Conservation (phyloP, 1,140 invertebrate species). For the Fragariocoptes setiger region DNA sequence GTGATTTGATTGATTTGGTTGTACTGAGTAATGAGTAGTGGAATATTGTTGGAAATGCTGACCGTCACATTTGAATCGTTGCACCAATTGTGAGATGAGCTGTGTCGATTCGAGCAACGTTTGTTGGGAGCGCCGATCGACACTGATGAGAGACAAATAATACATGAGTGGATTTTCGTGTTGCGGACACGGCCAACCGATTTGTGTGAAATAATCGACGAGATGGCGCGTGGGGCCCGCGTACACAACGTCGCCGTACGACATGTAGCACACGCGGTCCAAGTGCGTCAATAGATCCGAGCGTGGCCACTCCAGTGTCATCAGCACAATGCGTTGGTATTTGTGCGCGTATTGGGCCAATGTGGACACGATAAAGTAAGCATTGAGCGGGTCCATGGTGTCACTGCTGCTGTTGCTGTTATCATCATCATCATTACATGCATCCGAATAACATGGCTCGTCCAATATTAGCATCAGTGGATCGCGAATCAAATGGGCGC, state of each 20-base stretch:
- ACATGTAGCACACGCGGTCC: conserved; percentile 42
- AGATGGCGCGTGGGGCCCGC: conserved; percentile 50
- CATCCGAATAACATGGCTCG: too few species aligned
- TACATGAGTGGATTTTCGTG: conserved; percentile 74
- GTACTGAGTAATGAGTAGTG: conserved; percentile 14
- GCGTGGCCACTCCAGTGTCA: conserved; percentile 67
- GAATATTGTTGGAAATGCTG: conserved; percentile 20
- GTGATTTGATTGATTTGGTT: conserved; percentile 6
- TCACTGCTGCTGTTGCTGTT: too few species aligned
- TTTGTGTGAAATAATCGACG: conserved; percentile 55
- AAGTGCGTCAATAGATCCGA: conserved; percentile 73
- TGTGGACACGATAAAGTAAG: conserved; percentile 65
- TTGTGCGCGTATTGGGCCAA: conserved; percentile 65
- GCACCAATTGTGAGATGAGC: conserved; percentile 58
- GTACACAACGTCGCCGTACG: conserved; percentile 60
- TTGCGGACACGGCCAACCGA: conserved; percentile 64
- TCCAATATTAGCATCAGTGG: conserved; percentile 58
- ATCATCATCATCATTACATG: too few species aligned
- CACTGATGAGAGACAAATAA: conserved; percentile 62
- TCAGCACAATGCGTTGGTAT: conserved; percentile 47
- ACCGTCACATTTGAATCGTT: conserved; percentile 58
- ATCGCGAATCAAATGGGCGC: conserved; percentile 54
- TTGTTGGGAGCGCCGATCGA: conserved; percentile 52
- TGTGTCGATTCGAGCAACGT: conserved; percentile 65
- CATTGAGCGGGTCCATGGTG: conserved; percentile 57